Conservation (phyloP, 2,888 invertebrate species). For the Tipula confusa region DNA sequence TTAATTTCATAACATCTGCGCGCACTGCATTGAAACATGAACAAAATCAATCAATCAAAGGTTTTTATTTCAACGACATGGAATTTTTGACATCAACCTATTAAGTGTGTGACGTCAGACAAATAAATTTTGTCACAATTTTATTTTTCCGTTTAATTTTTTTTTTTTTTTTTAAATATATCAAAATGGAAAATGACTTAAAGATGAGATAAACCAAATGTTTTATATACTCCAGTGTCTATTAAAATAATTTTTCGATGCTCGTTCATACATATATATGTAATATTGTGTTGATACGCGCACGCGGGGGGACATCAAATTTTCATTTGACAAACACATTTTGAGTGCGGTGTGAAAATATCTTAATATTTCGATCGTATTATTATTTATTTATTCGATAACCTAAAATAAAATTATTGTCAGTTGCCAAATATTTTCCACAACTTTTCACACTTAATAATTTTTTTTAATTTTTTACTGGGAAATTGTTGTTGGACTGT, state of each 20-base stretch:
- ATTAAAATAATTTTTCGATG: constrained; percentile 3
- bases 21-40: neutral
- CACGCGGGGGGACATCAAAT: neutral
- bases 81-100: neutral
- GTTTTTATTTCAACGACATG: neutral
- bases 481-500: neutral
- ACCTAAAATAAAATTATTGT: constrained; percentile 14
- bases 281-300: neutral
- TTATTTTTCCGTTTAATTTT: no score
- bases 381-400: constrained; percentile 3
- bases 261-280: neutral
- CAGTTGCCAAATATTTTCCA: constrained; percentile 25
- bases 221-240: constrained; percentile 20
- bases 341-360: neutral
- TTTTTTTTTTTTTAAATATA: no score
- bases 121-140: constrained; percentile 21
- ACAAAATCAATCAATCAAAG: neutral
- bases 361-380: constrained; percentile 17
- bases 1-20: neutral
- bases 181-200: constrained; percentile 21
- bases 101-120: constrained; percentile 14
- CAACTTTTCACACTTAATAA: constrained; percentile 12
- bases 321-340: neutral
- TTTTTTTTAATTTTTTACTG: no score
- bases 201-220: constrained; percentile 25